Evolutionary conservation across 2,888 invertebrate genomes (phyloP), one percentile per base, ranked within the genome.

Genomic region (Euproctis similis): DNA sequence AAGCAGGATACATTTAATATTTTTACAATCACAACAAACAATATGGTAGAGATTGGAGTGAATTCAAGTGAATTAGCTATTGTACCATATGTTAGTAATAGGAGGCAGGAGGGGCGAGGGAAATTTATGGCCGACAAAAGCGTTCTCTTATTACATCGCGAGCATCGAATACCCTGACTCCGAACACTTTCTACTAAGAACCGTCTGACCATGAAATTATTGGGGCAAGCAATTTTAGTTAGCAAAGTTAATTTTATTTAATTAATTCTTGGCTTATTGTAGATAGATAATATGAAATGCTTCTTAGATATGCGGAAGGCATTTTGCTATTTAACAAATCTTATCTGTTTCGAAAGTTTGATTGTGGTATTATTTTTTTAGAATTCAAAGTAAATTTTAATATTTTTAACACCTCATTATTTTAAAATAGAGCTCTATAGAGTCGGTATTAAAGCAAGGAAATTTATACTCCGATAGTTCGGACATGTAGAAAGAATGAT

Each of bases 61-160:
- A 61, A 42, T 45, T 43, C 30, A 39, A 62, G 58, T 61, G 51
- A 51, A 67, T 66, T 67, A 67, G 54, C 47, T 51, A 60, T 57
- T 61, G 66, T 59, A 59, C 53, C 75, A 69, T 71, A 69, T 73
- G 76, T 60, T 55, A 36, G 46, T 49, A 69, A 63, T 63, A 64
- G 58, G 55, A 65, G 63, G 66, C 61, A 64, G 55, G 54, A 65
- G 66, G 71, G 70, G 66, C 39, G 52, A 42, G 54, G 44, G 45
- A 51, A 67, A 71, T 68, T 67, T 69, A 71, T 64, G 59, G 61
- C 55, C 44, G 25, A 38, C 46, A 53, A 67, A 66, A 69, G 59
- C 49, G 52, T 54, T 55, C 51, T 61, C 63, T 71, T 71, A 72
- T 71, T 71, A 60, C 66, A 64, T 63, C 64, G 71, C 61, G 56